phyloP scores from a whole-genome alignment of 2,888 invertebrate species.

The Ophion costatus region DNA sequence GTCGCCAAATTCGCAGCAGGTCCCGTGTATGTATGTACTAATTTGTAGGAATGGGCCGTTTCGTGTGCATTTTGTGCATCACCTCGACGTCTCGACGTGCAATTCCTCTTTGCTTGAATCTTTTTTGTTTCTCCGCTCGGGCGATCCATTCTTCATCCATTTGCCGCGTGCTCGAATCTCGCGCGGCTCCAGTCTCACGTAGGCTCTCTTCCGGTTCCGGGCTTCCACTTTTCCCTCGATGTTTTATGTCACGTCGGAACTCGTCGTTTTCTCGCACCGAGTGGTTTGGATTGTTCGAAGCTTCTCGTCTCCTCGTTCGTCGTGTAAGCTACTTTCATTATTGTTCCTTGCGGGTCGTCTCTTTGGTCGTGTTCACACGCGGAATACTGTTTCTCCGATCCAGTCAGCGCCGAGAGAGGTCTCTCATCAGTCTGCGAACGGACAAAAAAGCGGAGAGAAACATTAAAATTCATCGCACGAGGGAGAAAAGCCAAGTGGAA shows the following conservation, averaged over 20 bases:
- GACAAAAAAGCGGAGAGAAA: constrained; percentile 40
- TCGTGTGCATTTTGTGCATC: constrained; percentile 33
- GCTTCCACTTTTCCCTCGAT: background rate
- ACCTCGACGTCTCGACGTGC: background rate
- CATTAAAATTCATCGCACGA: background rate
- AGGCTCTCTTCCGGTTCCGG: constrained; percentile 20
- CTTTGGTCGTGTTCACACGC: constrained; percentile 81
- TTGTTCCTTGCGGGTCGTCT: constrained; percentile 2
- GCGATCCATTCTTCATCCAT: background rate
- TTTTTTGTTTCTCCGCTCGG: background rate
- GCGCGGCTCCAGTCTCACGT: background rate
- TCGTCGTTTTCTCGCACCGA: constrained; percentile 56
- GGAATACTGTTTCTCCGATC: constrained; percentile 79
- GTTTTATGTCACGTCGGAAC: background rate
- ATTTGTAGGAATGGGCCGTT: constrained; percentile 51
- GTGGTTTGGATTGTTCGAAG: constrained; percentile 63
- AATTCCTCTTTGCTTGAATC: constrained; percentile 1
- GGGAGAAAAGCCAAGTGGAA: background rate
- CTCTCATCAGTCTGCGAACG: constrained; percentile 69
- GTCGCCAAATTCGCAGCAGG: constrained; percentile 44
- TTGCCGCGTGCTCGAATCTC: constrained; percentile 17
- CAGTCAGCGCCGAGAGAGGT: constrained; percentile 60
- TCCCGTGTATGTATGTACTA: constrained; percentile 32
- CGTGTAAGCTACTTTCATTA: background rate
- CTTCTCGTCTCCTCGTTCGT: background rate